These are phyloP conservation scores for Actinernus sp. DNA, from an alignment of 92 coral and sea anemone species.

Conservation along the genomic window DNA sequence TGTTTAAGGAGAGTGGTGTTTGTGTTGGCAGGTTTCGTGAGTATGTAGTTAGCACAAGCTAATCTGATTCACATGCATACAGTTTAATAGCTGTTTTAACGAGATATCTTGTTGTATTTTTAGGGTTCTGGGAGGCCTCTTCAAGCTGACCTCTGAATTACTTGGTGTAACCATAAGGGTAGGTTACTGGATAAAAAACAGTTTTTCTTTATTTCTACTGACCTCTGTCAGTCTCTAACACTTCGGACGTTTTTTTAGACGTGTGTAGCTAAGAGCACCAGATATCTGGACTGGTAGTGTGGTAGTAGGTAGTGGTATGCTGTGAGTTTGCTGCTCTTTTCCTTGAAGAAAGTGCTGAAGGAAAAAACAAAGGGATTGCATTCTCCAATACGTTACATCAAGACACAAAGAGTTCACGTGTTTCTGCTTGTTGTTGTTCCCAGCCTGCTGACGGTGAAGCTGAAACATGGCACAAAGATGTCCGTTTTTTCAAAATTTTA, in stretches of 20 bases:
- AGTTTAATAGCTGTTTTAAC: too few species aligned
- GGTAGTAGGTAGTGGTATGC: background rate
- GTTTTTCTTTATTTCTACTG: background rate
- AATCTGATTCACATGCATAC: too few species aligned
- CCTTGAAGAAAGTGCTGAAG: too few species aligned
- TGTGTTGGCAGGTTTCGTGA: too few species aligned
- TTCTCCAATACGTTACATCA: too few species aligned
- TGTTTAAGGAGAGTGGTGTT: too few species aligned
- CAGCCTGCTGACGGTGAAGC: constrained; percentile 78
- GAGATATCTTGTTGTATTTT: background rate
- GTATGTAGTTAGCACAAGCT: too few species aligned
- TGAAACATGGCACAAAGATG: constrained; percentile 84
- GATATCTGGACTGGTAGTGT: background rate
- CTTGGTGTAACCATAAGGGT: constrained; percentile 79
- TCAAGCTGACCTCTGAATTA: constrained; percentile 73
- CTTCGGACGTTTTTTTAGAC: too few species aligned
- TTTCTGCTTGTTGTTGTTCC: background rate
- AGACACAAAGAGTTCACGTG: too few species aligned
- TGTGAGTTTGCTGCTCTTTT: background rate
- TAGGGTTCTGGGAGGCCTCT: constrained; percentile 88
- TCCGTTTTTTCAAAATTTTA: constrained; percentile 73
- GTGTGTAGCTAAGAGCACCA: background rate
- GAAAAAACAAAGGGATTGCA: too few species aligned
- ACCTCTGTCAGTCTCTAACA: too few species aligned
- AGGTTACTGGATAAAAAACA: background rate